Base-by-base conservation (phyloP, 2,797 vertebrate genomes). In the Liparis tanakae region DNA sequence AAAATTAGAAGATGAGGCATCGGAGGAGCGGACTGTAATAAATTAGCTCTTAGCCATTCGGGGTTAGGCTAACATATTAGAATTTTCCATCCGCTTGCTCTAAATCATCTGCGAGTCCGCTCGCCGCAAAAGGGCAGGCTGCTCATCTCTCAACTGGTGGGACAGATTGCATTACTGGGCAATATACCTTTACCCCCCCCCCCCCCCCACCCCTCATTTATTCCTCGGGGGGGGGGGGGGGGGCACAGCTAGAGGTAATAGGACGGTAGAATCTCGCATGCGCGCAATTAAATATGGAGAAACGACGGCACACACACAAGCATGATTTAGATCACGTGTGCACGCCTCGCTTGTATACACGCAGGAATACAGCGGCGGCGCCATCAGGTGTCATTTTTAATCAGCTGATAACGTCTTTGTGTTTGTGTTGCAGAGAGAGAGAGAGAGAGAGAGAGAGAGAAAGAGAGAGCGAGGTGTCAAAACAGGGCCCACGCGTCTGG, bases 31-130 rank as follows among this genome's bases (percentile, higher is more conserved):
- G 89, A 89, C 82, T 87, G 87, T 88, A 90, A 92, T 92, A 86
- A 92, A 93, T 92, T 87, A 93, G 89, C 90, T 92, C 77, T 88
- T 89, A 90, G 86, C 88, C 90, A 79, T 86, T 73, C 81, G 79
- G 90, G 92, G 91, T 93, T 93, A 93, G 89, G 91, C 91, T 90
- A 93, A 93, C 92, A 92, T 91, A 93, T 91, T 91, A 92, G 89
- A 91, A 91, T 91, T 90, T 92, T 88, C 86, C 88, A 91, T 89
- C 88, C 90, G 90, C 89, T 91, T 67, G 89, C 87, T 88, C 77
- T 92, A 92, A 94, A 91, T 91, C 91, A 92, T 88, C 76, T 64
- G 71, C 63, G 59, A 84, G 85, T 87, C 84, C 44, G 81, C 86
- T 86, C 84, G 66, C 83, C 89, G 82, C 87, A 92, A 92, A 51